Base-by-base conservation (phyloP, 2,797 vertebrate genomes). In the Coccyzus lansbergi region DNA sequence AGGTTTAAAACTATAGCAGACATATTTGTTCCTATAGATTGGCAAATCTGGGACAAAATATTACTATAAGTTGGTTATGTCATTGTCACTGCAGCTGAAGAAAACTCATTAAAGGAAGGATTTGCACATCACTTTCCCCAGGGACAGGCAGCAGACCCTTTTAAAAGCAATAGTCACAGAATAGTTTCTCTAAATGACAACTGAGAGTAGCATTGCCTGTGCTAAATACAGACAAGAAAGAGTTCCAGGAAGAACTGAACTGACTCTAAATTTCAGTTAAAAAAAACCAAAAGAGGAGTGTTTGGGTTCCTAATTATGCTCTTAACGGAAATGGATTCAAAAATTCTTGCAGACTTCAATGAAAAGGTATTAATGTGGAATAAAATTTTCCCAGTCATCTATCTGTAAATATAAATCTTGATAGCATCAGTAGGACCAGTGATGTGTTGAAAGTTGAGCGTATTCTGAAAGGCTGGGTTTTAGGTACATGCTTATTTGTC, bases 171-270 rank as follows among this genome's bases (percentile, higher is more conserved):
- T 44, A 86, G 44, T 69, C 80, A 64, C 40, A 48, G 74, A 88
- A 58, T 92, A 80, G 88, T 94, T 91, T 91, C 44, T 63, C 70
- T 93, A 70, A 84, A 67, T 90, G 36, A 80, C 74, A 86, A 77
- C 63, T 46, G 59, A 70, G 69, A 53, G 56, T 82, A 89, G 76
- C 7, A 11, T 59, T 74, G 7, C 83, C 52, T 81, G 38, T 79
- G 21, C 87, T 88, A 77, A 89, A 79, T 68, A 59, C 48, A 88
- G 72, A 53, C 24, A 49, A 29, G 58, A 6, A 67, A 65, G 49
- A 67, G 44, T 85, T 94, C 74, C 46, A 60, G 36, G 77, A 86
- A 91, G 81, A 94, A 26, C 74, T 75, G 59, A 68, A 77, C 34
- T 18, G 49, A 52, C 21, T 74, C 38, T 62, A 77, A 70, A 78